Percentiles rank a stretch among this genome's conserved stretches.
Evolutionary conservation across 2,888 invertebrate species (phyloP).

Genomic region (Drosophila antonietae): DNA sequence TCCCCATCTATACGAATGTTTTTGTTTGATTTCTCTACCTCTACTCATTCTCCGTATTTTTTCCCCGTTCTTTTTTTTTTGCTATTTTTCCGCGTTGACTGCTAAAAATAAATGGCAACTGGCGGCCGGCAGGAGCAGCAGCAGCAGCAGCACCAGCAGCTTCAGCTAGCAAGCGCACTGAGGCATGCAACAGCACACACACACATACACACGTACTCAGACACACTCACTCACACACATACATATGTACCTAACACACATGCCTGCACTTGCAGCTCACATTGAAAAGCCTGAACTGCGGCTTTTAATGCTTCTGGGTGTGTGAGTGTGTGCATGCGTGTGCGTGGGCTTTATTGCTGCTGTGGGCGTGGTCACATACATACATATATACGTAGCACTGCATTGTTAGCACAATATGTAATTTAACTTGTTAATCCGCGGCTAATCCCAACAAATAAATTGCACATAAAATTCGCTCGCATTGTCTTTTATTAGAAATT

Average conservation of each 20-base stretch:
- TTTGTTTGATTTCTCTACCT: slow-evolving; percentile 13
- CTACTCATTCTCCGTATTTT: slow-evolving; percentile 28
- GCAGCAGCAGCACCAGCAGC: slow-evolving; percentile 22
- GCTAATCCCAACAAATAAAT: slow-evolving; percentile 26
- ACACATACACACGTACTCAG: neutral
- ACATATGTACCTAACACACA: slow-evolving; percentile 10
- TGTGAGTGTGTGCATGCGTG: neutral
- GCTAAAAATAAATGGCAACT: slow-evolving; percentile 70
- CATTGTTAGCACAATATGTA: slow-evolving; percentile 45
- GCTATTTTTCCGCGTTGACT: slow-evolving; percentile 67
- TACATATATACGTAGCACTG: slow-evolving; percentile 11
- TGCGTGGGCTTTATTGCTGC: slow-evolving; percentile 29
- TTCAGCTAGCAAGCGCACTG: slow-evolving; percentile 48
- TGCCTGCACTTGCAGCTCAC: slow-evolving; percentile 43
- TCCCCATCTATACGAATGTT: slow-evolving; percentile 9
- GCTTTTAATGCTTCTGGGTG: slow-evolving; percentile 33
- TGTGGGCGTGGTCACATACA: slow-evolving; percentile 36
- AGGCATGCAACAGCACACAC: slow-evolving; percentile 50
- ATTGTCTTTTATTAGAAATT: slow-evolving; percentile 22
- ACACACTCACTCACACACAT: slow-evolving; percentile 6
- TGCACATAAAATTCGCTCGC: slow-evolving; percentile 18
- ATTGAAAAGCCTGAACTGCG: slow-evolving; percentile 53
- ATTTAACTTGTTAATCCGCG: slow-evolving; percentile 44
- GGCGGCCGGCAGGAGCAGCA: slow-evolving; percentile 38
- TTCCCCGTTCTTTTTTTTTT: slow-evolving; percentile 24